Percentiles rank a stretch among this genome's conserved stretches.
Conservation (phyloP, 2,888 invertebrate species). For the Ctena decussata region DNA sequence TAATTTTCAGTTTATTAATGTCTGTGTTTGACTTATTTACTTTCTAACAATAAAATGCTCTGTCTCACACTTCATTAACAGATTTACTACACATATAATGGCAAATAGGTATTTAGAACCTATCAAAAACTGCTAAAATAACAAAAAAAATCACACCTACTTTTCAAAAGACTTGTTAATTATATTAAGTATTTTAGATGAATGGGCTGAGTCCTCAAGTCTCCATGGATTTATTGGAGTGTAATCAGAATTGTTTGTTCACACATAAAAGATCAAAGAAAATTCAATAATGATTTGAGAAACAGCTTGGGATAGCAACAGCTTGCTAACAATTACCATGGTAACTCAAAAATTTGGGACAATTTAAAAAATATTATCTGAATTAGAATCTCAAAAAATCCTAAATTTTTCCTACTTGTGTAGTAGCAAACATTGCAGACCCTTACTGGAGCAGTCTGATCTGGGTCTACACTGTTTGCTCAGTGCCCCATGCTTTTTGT, state of each 20-base stretch:
- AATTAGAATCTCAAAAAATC: no score
- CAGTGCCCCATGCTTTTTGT: no score
- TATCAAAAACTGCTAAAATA: not conserved
- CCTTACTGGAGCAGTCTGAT: no score
- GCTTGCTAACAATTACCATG: slow-evolving; percentile 50
- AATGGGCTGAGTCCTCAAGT: slow-evolving; percentile 2
- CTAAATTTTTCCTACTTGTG: no score
- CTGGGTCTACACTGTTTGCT: no score
- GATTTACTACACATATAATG: not conserved
- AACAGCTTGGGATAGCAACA: slow-evolving; percentile 60
- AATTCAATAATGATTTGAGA: slow-evolving; percentile 44
- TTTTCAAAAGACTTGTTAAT: slow-evolving; percentile 34
- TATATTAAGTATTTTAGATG: slow-evolving; percentile 16
- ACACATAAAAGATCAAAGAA: slow-evolving; percentile 35
- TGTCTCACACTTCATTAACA: not conserved
- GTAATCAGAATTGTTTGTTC: slow-evolving; percentile 20
- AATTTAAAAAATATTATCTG: no score
- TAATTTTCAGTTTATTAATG: no score
- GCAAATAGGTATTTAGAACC: not conserved
- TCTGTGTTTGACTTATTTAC: no score
- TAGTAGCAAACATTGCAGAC: no score
- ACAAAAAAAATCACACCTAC: not conserved
- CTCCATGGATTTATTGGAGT: slow-evolving; percentile 23
- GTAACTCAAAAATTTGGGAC: no score
- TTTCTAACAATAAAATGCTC: no score